phyloP scores from a whole-genome alignment of 2,113 vertebrate species.

The Sylvia atricapilla region DNA sequence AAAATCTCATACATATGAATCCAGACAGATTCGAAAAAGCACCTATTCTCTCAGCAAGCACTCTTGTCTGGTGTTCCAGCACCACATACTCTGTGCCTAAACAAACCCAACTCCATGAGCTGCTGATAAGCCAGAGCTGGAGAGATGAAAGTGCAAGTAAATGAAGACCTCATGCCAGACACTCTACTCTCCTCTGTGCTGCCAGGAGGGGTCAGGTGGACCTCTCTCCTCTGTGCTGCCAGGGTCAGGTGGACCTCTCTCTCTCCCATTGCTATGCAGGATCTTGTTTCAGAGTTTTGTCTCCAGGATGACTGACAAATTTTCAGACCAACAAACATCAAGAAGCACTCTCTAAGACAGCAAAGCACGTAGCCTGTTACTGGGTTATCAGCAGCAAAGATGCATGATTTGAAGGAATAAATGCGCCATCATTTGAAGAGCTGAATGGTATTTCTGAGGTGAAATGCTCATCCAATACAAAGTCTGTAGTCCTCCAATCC shows the following conservation, averaged over 20 bases:
- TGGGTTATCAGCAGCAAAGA: neutral
- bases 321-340: neutral
- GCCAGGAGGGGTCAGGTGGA: neutral
- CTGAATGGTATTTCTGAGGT: neutral
- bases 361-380: rapidly evolving
- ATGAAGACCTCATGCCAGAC: neutral
- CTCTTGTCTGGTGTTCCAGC: neutral
- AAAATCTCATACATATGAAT: neutral
- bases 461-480: neutral
- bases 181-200: rapidly evolving
- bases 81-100: neutral
- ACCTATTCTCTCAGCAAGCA: neutral
- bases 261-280: rapidly evolving
- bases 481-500: neutral
- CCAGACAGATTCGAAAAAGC: neutral
- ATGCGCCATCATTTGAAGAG: neutral
- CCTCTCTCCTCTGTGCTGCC: neutral
- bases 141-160: neutral
- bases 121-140: rapidly evolving
- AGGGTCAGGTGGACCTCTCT: neutral
- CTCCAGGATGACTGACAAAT: neutral
- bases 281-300: neutral
- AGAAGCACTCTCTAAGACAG: neutral
- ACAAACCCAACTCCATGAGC: neutral
- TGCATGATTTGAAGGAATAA: neutral